phyloP scores from a whole-genome alignment of 2,888 invertebrate genomes.

The Drosophila kanekoi region DNA sequence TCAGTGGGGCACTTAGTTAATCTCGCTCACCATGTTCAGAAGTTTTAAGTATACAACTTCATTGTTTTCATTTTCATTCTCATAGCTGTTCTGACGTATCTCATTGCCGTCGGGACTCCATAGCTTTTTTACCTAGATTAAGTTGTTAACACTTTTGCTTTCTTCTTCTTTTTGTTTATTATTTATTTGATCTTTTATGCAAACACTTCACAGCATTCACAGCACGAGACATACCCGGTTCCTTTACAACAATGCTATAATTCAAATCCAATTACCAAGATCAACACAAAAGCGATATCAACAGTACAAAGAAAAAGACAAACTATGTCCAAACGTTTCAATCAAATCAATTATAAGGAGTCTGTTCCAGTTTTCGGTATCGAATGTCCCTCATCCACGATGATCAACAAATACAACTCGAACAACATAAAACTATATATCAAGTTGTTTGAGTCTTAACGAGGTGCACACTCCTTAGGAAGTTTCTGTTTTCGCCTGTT shows the following conservation, averaged over 20 bases:
- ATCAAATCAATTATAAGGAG: slow-evolving; percentile 26
- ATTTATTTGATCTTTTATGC: slow-evolving; percentile 62
- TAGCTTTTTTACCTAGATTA: slow-evolving; percentile 25
- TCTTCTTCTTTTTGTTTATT: slow-evolving; percentile 38
- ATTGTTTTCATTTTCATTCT: slow-evolving; percentile 2
- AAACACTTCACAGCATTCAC: slow-evolving; percentile 84
- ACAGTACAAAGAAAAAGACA: slow-evolving; percentile 62
- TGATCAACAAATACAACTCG: slow-evolving; percentile 45
- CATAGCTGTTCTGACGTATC: slow-evolving; percentile 4
- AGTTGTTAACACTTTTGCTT: slow-evolving; percentile 27
- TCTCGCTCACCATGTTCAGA: background rate
- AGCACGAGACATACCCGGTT: slow-evolving; percentile 84
- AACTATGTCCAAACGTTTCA: slow-evolving; percentile 29
- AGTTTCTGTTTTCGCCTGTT: slow-evolving; percentile 18
- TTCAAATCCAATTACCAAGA: slow-evolving; percentile 63
- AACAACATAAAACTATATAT: background rate
- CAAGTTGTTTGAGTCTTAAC: slow-evolving; percentile 20
- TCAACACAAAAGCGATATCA: slow-evolving; percentile 63
- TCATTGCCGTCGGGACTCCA: background rate
- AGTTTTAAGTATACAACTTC: background rate
- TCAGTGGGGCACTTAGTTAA: background rate
- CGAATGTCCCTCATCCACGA: slow-evolving; percentile 36
- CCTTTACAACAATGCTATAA: slow-evolving; percentile 82
- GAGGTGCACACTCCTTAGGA: slow-evolving; percentile 46
- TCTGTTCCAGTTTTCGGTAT: slow-evolving; percentile 54